Base-by-base conservation (phyloP, 2,113 vertebrate species). In the Corythornis cristatus region DNA sequence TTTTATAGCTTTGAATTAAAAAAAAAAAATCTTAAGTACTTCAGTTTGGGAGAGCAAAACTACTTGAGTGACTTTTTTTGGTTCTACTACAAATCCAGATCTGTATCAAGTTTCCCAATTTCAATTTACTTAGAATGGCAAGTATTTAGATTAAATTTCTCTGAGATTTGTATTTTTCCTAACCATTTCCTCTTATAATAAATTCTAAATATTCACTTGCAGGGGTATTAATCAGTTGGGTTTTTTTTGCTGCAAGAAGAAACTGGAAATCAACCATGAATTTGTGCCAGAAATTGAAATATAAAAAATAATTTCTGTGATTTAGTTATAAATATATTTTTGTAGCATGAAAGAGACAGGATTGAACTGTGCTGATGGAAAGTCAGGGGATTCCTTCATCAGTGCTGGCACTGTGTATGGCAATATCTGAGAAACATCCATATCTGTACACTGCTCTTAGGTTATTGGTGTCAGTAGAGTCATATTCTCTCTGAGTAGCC, bases 1-100 rank as follows among this genome's bases (percentile, higher is more conserved):
- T 85, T 90, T 82, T 82, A 48, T 80, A 25, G 23, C 43, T 93
- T 85, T 73, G 33, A 93, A 85, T 94, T 96, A 33, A 87, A 93
- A 84, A 73, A 91, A 87, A 93, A 84, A 73, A 91, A 71, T 77
- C 31, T 43, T 54, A 67, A 92, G 18, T 83, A 56, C 51, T 91
- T 87, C 56, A 74, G 6, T 85, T 25, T 91, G 14, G 33, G 58
- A 90, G 66, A 87, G 28, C 10, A 74, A 83, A 85, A 79, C n/a
- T 62, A 40, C 46, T 80, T 54, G 40, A 79, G 45, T 76, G 46
- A 80, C 78, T 94, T 87, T 40, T 35, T 93, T 84, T 87, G 37
- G 17, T 70, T 88, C 37, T 89, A 23, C 35, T 92, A 56, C 71
- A 90, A 82, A 82, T 62, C 56, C 51, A 75, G 64, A 89, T 85